Conservation (phyloP, 1,140 invertebrate species). For the Zaprionus davidi region DNA sequence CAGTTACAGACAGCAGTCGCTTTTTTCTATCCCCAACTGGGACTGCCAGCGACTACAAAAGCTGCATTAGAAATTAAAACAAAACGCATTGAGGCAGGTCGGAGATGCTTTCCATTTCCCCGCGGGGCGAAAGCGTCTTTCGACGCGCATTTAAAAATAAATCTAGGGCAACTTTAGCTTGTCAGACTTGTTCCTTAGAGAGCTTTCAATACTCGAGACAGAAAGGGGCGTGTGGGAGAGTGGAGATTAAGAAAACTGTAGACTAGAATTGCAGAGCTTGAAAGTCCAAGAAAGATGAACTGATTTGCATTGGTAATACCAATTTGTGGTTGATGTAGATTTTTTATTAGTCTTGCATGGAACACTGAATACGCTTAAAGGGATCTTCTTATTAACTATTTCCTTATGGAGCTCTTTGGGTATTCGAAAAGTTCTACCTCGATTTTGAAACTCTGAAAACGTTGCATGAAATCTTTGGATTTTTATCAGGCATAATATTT, state of each 20-base stretch:
- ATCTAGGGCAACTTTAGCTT: background rate
- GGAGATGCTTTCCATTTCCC: background rate
- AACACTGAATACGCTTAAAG: too few species aligned
- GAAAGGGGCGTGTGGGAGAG: background rate
- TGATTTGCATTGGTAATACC: too few species aligned
- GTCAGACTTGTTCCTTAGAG: background rate
- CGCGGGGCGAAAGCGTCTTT: background rate
- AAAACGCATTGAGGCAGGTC: background rate
- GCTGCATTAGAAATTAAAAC: conserved; percentile 11
- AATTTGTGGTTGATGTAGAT: too few species aligned
- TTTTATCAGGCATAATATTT: too few species aligned
- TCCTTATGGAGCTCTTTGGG: too few species aligned
- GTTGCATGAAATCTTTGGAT: too few species aligned
- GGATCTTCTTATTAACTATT: too few species aligned
- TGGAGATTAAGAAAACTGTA: background rate
- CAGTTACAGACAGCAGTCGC: background rate
- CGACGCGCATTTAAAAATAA: background rate
- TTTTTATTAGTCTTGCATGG: too few species aligned
- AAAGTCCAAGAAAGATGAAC: too few species aligned
- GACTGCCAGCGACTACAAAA: background rate
- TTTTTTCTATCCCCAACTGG: background rate
- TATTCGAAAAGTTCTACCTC: too few species aligned
- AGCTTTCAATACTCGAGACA: background rate
- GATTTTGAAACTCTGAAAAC: too few species aligned
- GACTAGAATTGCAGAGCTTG: too few species aligned